Base-by-base conservation (phyloP, 2,797 vertebrate genomes). In the Prunella strophiata region DNA sequence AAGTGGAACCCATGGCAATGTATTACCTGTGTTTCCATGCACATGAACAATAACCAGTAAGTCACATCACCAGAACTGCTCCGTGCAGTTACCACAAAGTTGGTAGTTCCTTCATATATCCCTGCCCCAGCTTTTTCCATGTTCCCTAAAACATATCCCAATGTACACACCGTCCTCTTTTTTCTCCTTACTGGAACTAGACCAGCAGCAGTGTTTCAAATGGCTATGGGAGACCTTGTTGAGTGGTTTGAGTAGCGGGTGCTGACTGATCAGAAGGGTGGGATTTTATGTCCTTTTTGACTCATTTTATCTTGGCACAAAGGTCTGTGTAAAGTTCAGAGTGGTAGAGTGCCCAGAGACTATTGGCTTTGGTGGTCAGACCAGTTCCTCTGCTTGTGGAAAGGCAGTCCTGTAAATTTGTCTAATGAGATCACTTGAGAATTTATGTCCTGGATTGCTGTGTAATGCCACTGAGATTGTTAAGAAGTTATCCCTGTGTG, bases 161-260 rank as follows among this genome's bases (percentile, higher is more conserved):
- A 9, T 13, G 10, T 57, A 30, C 1, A 20, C 10, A 72, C 2
- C 9, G 70, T 19, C 20, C 5, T 58, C 13, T 79, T 68, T 59
- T 16, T 8, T 5, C 15, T 13, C 4, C 9, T 45, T 23, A 29
- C 6, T 13, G 54, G 34, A 68, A 23, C 16, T 18, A 77, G 26
- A 63, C 19, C 16, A 55, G 20, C 1, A 8, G 40, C 30, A 47
- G 15, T 1, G 4, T 8, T 8, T 16, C 3, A 8, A 11, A 13
- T 9, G 30, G 7, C 19, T 66, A 25, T 1, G 1, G 25, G 21
- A 87, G 55, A 66, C 13, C 4, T 2, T 2, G 0, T 5, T 1
- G 1, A 32, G 3, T 9, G 9, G 8, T 52, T 50, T 72, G 7
- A 63, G 13, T 7, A 62, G 40, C 29, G 59, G 55, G 52, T 17